Conservation (phyloP, 2,888 invertebrate species). For the Nemotelus pantherinus region DNA sequence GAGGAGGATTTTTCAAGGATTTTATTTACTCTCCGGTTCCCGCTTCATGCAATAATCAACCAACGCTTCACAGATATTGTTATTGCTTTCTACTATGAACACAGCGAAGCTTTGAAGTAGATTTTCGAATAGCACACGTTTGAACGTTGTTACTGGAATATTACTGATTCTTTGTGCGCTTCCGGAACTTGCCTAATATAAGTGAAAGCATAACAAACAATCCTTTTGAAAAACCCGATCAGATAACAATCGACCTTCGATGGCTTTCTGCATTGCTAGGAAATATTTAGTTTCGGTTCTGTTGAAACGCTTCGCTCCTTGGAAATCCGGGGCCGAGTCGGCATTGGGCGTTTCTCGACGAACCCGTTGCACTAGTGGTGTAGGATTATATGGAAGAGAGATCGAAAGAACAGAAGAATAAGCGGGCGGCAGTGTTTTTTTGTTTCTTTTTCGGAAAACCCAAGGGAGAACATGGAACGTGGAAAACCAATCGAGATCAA, state of each 20-base stretch:
- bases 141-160: slow-evolving; percentile 20
- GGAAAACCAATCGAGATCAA: slow-evolving; percentile 53
- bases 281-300: slow-evolving; percentile 14
- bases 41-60: slow-evolving; percentile 12
- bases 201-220: slow-evolving; percentile 46
- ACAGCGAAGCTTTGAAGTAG: slow-evolving; percentile 41
- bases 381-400: slow-evolving; percentile 33
- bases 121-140: slow-evolving; percentile 26
- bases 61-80: slow-evolving; percentile 33
- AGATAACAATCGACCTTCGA: slow-evolving; percentile 5
- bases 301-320: slow-evolving; percentile 21
- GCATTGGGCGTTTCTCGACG: slow-evolving; percentile 31
- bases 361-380: neutral
- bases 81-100: slow-evolving; percentile 40
- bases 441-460: slow-evolving; percentile 42
- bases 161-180: slow-evolving; percentile 31
- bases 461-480: slow-evolving; percentile 44
- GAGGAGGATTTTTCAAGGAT: slow-evolving; percentile 49
- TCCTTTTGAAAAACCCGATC: slow-evolving; percentile 28
- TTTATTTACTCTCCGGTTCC: slow-evolving; percentile 49
- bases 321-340: neutral
- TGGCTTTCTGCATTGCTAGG: slow-evolving; percentile 1
- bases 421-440: slow-evolving; percentile 8
- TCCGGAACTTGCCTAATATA: slow-evolving; percentile 37
- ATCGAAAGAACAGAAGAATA: slow-evolving; percentile 5